Evolutionary conservation across 2,113 vertebrate genomes (phyloP).

Genomic region (Nibea albiflora): DNA sequence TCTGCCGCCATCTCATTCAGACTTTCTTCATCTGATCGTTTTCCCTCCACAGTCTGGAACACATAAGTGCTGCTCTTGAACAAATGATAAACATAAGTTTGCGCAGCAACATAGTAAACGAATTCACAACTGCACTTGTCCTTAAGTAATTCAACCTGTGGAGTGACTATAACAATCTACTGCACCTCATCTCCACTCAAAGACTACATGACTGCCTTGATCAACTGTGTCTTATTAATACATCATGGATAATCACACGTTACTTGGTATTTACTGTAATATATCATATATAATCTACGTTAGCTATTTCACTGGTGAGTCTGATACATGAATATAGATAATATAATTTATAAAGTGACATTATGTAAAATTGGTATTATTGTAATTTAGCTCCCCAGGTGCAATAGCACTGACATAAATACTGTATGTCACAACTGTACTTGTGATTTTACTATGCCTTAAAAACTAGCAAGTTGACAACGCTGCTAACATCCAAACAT

Average conservation of each 20-base stretch:
- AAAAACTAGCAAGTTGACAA: too few relatives aligned
- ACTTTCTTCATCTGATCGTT: conserved; percentile 9
- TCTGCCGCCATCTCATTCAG: conserved; percentile 17
- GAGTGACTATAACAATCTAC: conserved; percentile 23
- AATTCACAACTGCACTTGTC: conserved; percentile 24
- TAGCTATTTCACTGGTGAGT: background rate
- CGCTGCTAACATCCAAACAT: too few relatives aligned
- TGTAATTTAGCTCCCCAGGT: too few relatives aligned
- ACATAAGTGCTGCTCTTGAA: conserved; percentile 29
- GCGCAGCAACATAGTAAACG: conserved; percentile 22
- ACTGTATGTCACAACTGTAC: too few relatives aligned
- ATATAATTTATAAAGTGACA: too few relatives aligned
- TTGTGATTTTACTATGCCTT: too few relatives aligned
- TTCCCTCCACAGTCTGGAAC: conserved; percentile 6
- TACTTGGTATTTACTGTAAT: conserved; percentile 2
- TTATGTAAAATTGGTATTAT: too few relatives aligned
- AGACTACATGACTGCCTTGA: background rate
- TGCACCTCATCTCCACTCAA: background rate
- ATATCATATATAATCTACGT: background rate
- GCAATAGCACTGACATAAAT: too few relatives aligned
- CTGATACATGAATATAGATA: background rate
- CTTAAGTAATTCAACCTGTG: conserved; percentile 3
- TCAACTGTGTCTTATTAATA: background rate
- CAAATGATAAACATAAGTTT: conserved; percentile 32
- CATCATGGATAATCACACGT: background rate